A percentile compares a stretch with the other conserved stretches of the same genome.
phyloP scores from a whole-genome alignment of 2,113 vertebrate genomes.

The Entelurus aequoreus region DNA sequence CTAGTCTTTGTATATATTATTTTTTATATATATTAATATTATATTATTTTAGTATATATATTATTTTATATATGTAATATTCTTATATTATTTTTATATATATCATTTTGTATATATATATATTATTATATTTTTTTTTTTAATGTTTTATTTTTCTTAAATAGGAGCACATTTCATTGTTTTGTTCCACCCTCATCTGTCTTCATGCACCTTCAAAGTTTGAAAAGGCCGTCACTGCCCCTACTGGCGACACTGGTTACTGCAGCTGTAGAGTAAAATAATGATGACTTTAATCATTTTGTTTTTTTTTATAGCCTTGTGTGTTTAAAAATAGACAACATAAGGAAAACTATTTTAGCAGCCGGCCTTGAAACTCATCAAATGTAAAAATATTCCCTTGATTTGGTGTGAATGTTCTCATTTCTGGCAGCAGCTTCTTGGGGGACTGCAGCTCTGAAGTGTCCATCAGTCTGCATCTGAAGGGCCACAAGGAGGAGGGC shows the following conservation, averaged over 20 bases:
- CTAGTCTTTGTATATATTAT: no score
- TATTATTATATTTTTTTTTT: no score
- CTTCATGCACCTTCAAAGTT: slow-evolving; percentile 28
- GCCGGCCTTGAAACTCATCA: not conserved
- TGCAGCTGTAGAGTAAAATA: slow-evolving; percentile 11
- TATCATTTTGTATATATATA: no score
- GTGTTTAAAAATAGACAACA: not conserved
- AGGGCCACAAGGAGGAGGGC: slow-evolving; percentile 23
- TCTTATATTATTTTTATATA: no score
- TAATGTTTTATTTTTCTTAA: no score
- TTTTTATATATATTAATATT: no score
- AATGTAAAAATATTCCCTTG: not conserved
- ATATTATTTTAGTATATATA: no score
- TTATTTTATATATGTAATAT: no score
- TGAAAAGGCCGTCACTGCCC: slow-evolving; percentile 48
- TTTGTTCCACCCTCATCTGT: slow-evolving; percentile 1
- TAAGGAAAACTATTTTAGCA: not conserved
- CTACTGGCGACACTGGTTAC: slow-evolving; percentile 35
- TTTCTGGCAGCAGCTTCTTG: not conserved
- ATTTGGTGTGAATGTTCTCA: slow-evolving; percentile 1
- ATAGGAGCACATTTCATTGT: no score
- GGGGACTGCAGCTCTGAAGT: slow-evolving; percentile 9
- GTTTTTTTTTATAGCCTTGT: not conserved
- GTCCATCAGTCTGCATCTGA: not conserved
- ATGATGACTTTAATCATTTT: not conserved